Conservation (phyloP, 2,113 vertebrate species). For the Dicaeum eximium region DNA sequence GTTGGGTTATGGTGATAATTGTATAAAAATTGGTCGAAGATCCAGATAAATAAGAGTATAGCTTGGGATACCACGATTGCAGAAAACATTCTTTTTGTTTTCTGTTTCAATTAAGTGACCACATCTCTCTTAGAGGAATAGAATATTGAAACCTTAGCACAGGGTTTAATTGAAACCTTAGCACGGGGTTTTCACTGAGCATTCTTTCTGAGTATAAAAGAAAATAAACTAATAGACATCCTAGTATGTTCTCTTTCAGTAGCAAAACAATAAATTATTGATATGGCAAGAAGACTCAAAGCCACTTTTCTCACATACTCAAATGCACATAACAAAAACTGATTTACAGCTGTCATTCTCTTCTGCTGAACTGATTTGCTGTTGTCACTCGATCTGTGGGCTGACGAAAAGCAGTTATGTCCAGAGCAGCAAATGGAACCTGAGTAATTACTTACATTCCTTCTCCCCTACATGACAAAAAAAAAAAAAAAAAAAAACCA, state of each 20-base stretch:
- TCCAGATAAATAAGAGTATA: background rate
- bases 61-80: background rate
- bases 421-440: slow-evolving; percentile 42
- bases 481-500: background rate
- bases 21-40: background rate
- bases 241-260: background rate
- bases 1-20: background rate
- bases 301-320: slow-evolving; percentile 22
- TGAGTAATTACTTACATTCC: slow-evolving; percentile 19
- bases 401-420: slow-evolving; percentile 63
- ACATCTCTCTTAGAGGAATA: background rate
- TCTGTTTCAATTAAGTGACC: slow-evolving; percentile 4
- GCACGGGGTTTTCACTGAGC: background rate
- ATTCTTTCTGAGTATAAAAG: background rate
- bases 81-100: slow-evolving; percentile 27
- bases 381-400: slow-evolving; percentile 54
- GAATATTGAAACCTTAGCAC: background rate
- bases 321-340: slow-evolving; percentile 3
- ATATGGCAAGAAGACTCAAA: background rate
- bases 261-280: background rate
- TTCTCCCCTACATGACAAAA: background rate
- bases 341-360: slow-evolving; percentile 59
- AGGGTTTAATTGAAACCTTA: background rate
- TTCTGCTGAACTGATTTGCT: slow-evolving; percentile 41
- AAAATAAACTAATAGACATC: background rate